Percentiles rank a stretch among this genome's conserved stretches.
Conservation (phyloP, 2,113 vertebrate genomes). For the Eira barbara region DNA sequence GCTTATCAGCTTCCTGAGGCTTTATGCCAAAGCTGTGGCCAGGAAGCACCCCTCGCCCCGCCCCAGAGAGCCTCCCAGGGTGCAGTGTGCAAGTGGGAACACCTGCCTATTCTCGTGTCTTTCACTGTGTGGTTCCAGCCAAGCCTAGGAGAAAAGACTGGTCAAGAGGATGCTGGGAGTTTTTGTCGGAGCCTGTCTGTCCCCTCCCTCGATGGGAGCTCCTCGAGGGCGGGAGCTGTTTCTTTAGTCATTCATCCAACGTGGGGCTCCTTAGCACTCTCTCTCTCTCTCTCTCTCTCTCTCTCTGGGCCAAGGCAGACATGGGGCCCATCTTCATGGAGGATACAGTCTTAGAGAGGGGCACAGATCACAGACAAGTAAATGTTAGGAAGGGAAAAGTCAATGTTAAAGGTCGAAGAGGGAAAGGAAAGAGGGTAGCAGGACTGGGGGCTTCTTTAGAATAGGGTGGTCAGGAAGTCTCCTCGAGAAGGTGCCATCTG, state of each 20-base stretch:
- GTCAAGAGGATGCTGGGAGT: neutral
- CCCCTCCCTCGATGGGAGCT: neutral
- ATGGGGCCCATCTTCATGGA: rapidly evolving
- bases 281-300: neutral
- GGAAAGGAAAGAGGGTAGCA: neutral
- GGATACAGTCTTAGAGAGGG: neutral
- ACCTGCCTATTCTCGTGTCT: neutral
- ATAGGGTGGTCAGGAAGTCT: neutral
- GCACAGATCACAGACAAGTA: neutral
- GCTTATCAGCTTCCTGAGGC: neutral
- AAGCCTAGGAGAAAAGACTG: neutral
- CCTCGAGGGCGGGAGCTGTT: neutral
- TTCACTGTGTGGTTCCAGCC: too few relatives aligned
- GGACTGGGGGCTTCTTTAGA: neutral
- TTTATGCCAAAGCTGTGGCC: neutral
- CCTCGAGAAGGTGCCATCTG: neutral
- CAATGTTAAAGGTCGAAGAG: neutral
- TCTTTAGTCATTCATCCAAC: neutral
- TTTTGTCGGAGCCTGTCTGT: neutral
- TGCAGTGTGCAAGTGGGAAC: neutral
- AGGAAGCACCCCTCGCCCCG: neutral
- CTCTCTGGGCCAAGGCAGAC: neutral
- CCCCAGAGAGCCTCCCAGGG: neutral
- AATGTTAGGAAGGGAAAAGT: neutral
- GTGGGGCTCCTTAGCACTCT: neutral